Evolutionary conservation across 1,140 invertebrate genomes (phyloP).

Genomic region (Carcinoscorpius rotundicauda): DNA sequence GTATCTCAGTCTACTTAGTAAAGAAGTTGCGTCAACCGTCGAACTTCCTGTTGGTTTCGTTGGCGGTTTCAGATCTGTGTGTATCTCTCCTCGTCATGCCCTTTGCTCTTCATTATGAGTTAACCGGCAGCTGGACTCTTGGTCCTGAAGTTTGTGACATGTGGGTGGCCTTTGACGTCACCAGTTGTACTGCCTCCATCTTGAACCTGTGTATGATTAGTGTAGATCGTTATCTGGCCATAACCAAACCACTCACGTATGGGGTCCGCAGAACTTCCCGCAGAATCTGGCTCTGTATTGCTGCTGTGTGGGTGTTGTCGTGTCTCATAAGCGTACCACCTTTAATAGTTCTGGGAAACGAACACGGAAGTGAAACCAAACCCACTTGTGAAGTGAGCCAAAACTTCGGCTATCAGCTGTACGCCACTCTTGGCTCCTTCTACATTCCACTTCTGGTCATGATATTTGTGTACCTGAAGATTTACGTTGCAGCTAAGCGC

Average conservation of each 20-base stretch:
- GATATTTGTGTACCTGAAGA: constrained; percentile 92
- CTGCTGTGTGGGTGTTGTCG: constrained; percentile 80
- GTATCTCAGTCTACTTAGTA: constrained; percentile 72
- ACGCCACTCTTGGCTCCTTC: constrained; percentile 84
- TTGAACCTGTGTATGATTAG: constrained; percentile 73
- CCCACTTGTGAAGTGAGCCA: constrained; percentile 26
- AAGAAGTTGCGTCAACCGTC: constrained; percentile 49
- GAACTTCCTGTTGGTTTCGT: constrained; percentile 81
- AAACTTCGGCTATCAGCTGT: constrained; percentile 58
- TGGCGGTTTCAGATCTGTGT: constrained; percentile 64
- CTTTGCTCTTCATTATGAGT: constrained; percentile 66
- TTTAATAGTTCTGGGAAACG: constrained; percentile 67
- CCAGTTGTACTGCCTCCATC: constrained; percentile 93
- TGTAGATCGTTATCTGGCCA: constrained; percentile 79
- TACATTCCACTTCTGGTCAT: constrained; percentile 92
- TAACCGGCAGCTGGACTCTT: constrained; percentile 69
- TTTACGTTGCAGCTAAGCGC: constrained; percentile 66
- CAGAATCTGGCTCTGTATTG: constrained; percentile 74
- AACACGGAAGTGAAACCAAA: constrained; percentile 32
- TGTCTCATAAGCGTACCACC: constrained; percentile 70
- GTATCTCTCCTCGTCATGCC: constrained; percentile 59
- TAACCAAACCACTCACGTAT: constrained; percentile 85
- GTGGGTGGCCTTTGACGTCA: constrained; percentile 75
- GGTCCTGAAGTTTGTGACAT: constrained; percentile 67
- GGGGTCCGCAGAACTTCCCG: constrained; percentile 77